Percentiles rank a stretch among this genome's conserved stretches.
Evolutionary conservation across 2,888 invertebrate species (phyloP).

Genomic region (Parelbella ahira): DNA sequence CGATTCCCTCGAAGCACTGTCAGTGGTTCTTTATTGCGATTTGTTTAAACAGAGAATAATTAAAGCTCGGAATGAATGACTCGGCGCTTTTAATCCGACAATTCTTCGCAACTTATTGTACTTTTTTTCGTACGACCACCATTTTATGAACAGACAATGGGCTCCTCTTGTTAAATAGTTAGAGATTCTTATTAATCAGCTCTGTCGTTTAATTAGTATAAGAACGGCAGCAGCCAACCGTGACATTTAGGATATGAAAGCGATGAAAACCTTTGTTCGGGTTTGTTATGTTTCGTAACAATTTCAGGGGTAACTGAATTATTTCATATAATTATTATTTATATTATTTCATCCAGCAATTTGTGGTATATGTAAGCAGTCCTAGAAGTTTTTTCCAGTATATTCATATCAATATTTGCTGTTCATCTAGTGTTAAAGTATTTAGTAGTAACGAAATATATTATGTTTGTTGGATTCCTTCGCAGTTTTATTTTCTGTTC

Average conservation of each 20-base stretch:
- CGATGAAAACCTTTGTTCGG: no score
- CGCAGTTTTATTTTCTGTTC: neutral
- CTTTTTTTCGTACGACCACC: slow-evolving; percentile 48
- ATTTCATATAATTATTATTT: no score
- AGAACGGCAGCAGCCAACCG: slow-evolving; percentile 24
- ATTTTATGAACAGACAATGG: slow-evolving; percentile 66
- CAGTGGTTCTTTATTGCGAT: slow-evolving; percentile 62
- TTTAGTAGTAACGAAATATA: no score
- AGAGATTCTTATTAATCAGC: slow-evolving; percentile 67
- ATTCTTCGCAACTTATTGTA: slow-evolving; percentile 50
- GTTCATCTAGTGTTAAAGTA: no score
- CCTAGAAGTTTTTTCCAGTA: no score
- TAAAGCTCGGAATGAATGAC: slow-evolving; percentile 69
- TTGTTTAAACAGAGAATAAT: slow-evolving; percentile 77
- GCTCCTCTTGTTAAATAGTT: slow-evolving; percentile 65
- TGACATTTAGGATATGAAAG: neutral
- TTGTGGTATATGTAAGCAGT: no score
- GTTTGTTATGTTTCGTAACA: no score
- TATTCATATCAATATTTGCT: no score
- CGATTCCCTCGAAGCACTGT: slow-evolving; percentile 44
- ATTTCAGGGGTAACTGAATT: no score
- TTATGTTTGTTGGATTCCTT: neutral
- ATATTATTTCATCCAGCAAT: no score
- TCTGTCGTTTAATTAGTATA: slow-evolving; percentile 62
- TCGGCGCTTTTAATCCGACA: slow-evolving; percentile 62